Conservation (phyloP, 2,113 vertebrate genomes). For the Gnathonemus longibarbis region DNA sequence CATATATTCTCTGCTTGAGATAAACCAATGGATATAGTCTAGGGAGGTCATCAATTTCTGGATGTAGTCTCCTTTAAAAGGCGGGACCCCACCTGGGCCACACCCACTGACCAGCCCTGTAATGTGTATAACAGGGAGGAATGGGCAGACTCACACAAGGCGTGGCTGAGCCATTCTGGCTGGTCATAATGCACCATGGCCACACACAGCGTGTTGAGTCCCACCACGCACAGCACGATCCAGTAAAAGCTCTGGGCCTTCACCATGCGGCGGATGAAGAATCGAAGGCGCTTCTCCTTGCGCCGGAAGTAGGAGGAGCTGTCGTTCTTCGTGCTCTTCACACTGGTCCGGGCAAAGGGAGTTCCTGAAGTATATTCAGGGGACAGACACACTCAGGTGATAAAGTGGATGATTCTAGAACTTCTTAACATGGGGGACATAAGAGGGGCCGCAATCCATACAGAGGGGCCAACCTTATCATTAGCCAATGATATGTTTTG, state of each 20-base stretch:
- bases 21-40: background rate
- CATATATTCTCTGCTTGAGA: background rate
- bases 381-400: background rate
- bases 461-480: background rate
- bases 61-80: background rate
- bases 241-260: constrained; percentile 98
- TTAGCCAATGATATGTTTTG: background rate
- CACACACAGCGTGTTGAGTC: constrained; percentile 88
- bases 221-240: constrained; percentile 89
- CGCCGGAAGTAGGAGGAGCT: constrained; percentile 87
- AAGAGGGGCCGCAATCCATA: background rate
- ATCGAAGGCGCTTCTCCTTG: constrained; percentile 90
- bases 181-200: constrained; percentile 94
- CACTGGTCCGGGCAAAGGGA: constrained; percentile 83
- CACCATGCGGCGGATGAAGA: constrained; percentile 95
- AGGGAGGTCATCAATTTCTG: background rate
- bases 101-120: background rate
- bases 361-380: constrained; percentile 64
- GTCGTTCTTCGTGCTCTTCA: constrained; percentile 85
- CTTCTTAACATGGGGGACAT: background rate
- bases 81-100: background rate
- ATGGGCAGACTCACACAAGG: constrained; percentile 72
- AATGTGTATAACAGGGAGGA: background rate
- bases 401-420: background rate
- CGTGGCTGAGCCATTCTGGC: constrained; percentile 77